Evolutionary conservation across 2,797 vertebrate genomes (phyloP).

Genomic region (Tiaroga cobitis): DNA sequence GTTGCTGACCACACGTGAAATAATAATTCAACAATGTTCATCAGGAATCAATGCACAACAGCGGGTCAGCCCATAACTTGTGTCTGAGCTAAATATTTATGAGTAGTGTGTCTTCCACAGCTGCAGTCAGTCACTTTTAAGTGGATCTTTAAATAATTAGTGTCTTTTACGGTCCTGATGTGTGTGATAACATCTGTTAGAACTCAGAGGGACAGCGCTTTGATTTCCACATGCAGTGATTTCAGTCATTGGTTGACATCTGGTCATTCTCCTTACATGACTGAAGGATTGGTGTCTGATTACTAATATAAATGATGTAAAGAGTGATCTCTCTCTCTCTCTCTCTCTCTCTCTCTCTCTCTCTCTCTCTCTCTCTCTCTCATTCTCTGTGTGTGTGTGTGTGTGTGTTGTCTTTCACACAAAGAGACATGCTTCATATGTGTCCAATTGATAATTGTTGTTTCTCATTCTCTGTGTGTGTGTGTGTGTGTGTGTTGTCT

Average conservation of each 20-base stretch:
- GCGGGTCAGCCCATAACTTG: slow-evolving; percentile 88
- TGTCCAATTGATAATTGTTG: slow-evolving; percentile 12
- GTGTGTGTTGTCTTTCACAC: background rate
- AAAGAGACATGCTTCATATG: slow-evolving; percentile 10
- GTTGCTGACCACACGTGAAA: slow-evolving; percentile 74
- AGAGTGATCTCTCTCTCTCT: slow-evolving; percentile 59
- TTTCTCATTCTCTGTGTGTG: background rate
- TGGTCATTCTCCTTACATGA: slow-evolving; percentile 93
- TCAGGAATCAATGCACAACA: slow-evolving; percentile 93
- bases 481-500: background rate
- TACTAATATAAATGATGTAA: slow-evolving; percentile 91
- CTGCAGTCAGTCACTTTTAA: slow-evolving; percentile 97
- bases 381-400: too few species aligned
- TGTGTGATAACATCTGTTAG: slow-evolving; percentile 95
- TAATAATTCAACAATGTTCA: slow-evolving; percentile 78
- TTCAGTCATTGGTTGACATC: slow-evolving; percentile 98
- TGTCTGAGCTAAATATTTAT: slow-evolving; percentile 99
- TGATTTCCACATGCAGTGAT: slow-evolving; percentile 88
- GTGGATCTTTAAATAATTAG: slow-evolving; percentile 98
- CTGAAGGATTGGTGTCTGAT: slow-evolving; percentile 97
- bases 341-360: background rate
- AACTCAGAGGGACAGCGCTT: slow-evolving; percentile 86
- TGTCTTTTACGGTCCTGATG: slow-evolving; percentile 94
- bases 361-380: slow-evolving; percentile 36
- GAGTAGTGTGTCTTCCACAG: slow-evolving; percentile 94